Percentiles rank a stretch among this genome's conserved stretches.
Conservation (phyloP, 2,113 vertebrate species). For the Cisticola juncidis region DNA sequence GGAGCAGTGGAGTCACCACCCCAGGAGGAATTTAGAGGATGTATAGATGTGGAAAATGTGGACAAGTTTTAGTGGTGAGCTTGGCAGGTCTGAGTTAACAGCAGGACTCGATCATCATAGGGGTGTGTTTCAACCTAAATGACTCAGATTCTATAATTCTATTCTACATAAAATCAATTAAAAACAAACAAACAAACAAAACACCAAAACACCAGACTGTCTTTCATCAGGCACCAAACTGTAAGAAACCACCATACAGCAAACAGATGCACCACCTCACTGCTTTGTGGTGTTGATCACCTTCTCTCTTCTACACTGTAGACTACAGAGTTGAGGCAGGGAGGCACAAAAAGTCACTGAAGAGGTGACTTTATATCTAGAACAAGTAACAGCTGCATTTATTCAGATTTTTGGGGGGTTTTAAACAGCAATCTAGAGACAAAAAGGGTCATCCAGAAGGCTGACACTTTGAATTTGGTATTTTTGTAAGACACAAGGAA, state of each 20-base stretch:
- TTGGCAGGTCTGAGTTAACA: neutral
- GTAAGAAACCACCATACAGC: neutral
- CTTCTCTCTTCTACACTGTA: fast-evolving
- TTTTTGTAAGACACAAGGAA: fast-evolving
- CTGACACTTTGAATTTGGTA: fast-evolving
- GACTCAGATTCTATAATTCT: neutral
- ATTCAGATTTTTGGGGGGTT: neutral
- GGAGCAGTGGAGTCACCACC: neutral
- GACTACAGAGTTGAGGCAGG: neutral
- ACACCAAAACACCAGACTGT: too few relatives aligned
- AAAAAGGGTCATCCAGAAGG: neutral
- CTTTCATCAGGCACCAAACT: neutral
- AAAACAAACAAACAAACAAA: neutral
- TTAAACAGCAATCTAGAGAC: neutral
- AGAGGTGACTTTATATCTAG: neutral
- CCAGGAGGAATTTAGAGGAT: neutral
- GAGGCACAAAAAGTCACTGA: neutral
- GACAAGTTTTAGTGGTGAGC: fast-evolving
- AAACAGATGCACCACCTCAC: neutral
- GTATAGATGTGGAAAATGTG: neutral
- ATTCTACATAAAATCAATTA: neutral
- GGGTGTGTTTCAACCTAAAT: neutral
- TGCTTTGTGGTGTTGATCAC: fast-evolving
- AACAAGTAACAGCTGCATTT: neutral
- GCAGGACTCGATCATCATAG: fast-evolving